Conservation (phyloP, 2,113 vertebrate genomes). For the Phoxinus phoxinus region DNA sequence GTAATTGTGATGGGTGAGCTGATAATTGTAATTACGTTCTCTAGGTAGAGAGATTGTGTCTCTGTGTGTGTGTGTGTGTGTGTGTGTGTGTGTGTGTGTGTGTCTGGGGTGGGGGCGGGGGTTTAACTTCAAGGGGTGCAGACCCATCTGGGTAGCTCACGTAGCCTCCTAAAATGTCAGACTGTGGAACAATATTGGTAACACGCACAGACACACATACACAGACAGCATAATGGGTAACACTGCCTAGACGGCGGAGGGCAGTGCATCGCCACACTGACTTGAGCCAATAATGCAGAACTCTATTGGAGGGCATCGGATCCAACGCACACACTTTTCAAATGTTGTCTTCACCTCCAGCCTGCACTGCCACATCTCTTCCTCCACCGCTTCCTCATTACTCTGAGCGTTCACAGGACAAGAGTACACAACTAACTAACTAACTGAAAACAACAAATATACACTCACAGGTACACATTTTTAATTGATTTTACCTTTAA, state of each 20-base stretch:
- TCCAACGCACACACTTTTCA: constrained; percentile 17
- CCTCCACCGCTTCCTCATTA: constrained; percentile 23
- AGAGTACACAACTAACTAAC: not conserved
- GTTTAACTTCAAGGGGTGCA: constrained; percentile 20
- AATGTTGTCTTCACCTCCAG: not conserved
- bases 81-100: no score
- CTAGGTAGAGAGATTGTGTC: not conserved
- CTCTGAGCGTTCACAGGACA: not conserved
- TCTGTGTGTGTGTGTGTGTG: not conserved
- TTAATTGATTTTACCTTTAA: not conserved
- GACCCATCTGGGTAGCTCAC: constrained; percentile 28
- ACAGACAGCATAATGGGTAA: constrained; percentile 20
- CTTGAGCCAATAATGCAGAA: constrained; percentile 29
- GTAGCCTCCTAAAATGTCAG: constrained; percentile 32
- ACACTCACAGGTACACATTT: not conserved
- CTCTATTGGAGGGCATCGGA: not conserved
- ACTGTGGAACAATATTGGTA: constrained; percentile 25
- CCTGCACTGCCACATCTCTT: constrained; percentile 1
- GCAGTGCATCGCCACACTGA: constrained; percentile 38
- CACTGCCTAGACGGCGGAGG: constrained; percentile 36
- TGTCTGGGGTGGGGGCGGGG: not conserved
- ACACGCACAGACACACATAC: constrained; percentile 7
- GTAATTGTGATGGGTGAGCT: constrained; percentile 41
- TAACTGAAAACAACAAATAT: not conserved
- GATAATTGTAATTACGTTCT: constrained; percentile 46